Percentiles rank a stretch among this genome's conserved stretches.
Conservation (phyloP, 2,113 vertebrate species). For the Vulpes ferrilata region DNA sequence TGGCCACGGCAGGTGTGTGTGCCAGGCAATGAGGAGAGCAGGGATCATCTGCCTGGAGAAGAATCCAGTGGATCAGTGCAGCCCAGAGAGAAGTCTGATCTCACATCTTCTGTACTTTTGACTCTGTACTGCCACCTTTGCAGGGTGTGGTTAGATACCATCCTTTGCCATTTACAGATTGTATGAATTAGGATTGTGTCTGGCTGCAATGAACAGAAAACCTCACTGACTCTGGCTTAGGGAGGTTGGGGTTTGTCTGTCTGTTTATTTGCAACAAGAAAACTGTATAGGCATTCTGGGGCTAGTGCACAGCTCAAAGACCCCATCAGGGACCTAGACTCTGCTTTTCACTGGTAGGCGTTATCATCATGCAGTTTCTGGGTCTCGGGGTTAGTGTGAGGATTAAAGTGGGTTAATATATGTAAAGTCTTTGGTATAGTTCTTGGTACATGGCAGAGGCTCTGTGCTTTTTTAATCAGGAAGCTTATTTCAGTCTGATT, state of each 20-base stretch:
- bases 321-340: neutral
- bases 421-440: neutral
- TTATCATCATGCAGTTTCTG: accelerated
- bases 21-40: neutral
- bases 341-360: accelerated
- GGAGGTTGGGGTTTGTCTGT: neutral
- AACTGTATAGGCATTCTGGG: accelerated
- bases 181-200: neutral
- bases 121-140: neutral
- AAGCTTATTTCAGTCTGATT: neutral
- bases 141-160: neutral
- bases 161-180: neutral
- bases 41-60: accelerated
- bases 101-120: neutral
- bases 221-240: neutral
- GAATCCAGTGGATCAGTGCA: accelerated
- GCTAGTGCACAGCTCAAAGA: neutral
- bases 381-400: neutral
- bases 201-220: neutral
- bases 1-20: neutral
- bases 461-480: neutral
- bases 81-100: neutral
- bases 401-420: neutral
- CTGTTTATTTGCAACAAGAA: neutral
- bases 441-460: neutral